These are phyloP conservation scores for Tanytarsus gracilentus DNA, from an alignment of 2,888 invertebrate species.

Conservation along the genomic window DNA sequence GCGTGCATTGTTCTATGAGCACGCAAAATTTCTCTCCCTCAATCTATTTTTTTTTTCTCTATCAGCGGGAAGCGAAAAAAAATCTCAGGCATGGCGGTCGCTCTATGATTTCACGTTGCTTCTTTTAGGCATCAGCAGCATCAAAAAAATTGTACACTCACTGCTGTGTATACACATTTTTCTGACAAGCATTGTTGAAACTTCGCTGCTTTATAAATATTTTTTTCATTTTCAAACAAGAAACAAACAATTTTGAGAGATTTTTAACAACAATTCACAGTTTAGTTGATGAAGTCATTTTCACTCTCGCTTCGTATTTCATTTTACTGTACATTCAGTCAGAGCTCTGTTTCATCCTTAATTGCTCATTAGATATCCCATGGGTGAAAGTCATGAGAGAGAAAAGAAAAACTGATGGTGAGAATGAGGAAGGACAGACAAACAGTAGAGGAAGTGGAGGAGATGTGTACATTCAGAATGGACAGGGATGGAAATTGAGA, in stretches of 20 bases:
- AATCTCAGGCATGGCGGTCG: background rate
- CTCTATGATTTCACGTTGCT: slow-evolving; percentile 20
- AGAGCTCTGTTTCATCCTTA: slow-evolving; percentile 10
- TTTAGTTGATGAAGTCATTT: slow-evolving; percentile 16
- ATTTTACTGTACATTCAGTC: background rate
- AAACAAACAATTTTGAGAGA: background rate
- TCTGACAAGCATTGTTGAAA: slow-evolving; percentile 27
- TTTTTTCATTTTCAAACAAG: background rate
- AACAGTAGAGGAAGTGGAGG: background rate
- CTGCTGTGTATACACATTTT: slow-evolving; percentile 27
- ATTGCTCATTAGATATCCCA: slow-evolving; percentile 27
- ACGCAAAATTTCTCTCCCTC: slow-evolving; percentile 5
- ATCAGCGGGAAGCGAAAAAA: slow-evolving; percentile 17
- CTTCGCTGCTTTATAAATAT: background rate
- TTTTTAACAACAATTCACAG: no score
- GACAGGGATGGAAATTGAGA: no score
- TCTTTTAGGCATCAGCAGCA: background rate
- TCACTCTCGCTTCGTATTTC: no score
- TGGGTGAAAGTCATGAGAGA: background rate
- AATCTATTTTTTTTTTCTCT: slow-evolving; percentile 10
- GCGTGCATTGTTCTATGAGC: slow-evolving; percentile 25
- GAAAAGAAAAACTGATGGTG: background rate
- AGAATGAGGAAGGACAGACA: background rate
- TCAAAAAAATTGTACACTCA: no score
- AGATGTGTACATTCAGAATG: no score